These are phyloP conservation scores for Gymnothorax reevesii DNA, from an alignment of 2,797 vertebrate species.

Conservation along the genomic window DNA sequence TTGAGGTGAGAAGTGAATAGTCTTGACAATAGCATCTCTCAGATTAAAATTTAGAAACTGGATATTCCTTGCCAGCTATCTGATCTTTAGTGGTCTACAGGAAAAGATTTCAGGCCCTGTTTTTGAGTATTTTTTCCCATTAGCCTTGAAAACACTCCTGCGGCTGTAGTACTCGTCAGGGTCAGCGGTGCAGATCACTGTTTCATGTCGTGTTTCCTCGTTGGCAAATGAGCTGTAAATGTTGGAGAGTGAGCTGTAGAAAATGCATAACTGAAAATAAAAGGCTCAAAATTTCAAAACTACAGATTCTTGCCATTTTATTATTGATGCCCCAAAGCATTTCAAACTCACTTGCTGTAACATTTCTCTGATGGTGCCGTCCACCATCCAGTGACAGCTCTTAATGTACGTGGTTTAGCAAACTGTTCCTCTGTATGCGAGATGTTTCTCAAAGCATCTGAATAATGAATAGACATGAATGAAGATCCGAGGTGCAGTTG, in stretches of 20 bases:
- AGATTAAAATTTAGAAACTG: constrained; percentile 52
- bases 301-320: neutral
- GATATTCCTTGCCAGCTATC: constrained; percentile 45
- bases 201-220: neutral
- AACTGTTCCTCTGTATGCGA: no score
- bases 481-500: neutral
- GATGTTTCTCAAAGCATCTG: neutral
- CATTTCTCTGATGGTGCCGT: neutral
- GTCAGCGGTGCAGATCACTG: neutral
- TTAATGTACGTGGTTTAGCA: neutral
- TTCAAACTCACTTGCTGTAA: neutral
- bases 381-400: no score
- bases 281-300: neutral
- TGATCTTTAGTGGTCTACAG: constrained; percentile 28
- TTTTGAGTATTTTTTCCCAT: constrained; percentile 18
- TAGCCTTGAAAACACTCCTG: constrained; percentile 26
- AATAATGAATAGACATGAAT: neutral
- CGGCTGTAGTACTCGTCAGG: neutral
- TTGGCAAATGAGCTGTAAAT: neutral
- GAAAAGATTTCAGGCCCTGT: constrained; percentile 24
- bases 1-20: constrained; percentile 2
- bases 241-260: neutral
- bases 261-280: neutral
- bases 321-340: neutral
- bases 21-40: constrained; percentile 38